Conservation (phyloP, 2,888 invertebrate species). For the Acronicta leporina region DNA sequence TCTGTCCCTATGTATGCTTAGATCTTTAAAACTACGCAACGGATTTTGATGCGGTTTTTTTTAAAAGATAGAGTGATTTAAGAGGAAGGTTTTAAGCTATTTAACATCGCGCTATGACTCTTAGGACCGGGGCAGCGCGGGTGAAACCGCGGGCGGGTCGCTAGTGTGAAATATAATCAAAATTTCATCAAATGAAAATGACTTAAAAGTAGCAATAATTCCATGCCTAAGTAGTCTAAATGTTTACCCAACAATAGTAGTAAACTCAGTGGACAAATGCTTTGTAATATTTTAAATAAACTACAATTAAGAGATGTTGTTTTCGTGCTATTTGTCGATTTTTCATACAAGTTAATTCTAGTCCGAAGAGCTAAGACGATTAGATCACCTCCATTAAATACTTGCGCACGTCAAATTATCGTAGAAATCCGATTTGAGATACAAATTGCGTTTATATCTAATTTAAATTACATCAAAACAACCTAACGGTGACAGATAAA, state of each 20-base stretch:
- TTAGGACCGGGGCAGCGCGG: no score
- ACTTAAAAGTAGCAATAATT: no score
- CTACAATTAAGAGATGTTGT: slow-evolving; percentile 38
- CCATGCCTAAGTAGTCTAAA: background rate
- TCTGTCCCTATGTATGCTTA: no score
- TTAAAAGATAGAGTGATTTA: no score
- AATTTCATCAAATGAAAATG: no score
- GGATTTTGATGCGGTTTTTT: no score
- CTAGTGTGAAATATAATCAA: no score
- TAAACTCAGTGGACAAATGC: slow-evolving; percentile 34
- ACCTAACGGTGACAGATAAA: slow-evolving; percentile 32
- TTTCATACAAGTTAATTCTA: slow-evolving; percentile 43
- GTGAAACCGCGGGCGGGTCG: no score
- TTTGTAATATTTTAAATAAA: slow-evolving; percentile 36
- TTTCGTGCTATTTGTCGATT: slow-evolving; percentile 49
- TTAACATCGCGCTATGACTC: no score
- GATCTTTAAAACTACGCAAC: no score
- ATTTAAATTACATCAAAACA: slow-evolving; percentile 37
- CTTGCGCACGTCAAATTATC: slow-evolving; percentile 43
- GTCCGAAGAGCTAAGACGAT: slow-evolving; percentile 56
- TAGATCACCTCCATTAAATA: slow-evolving; percentile 48
- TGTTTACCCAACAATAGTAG: background rate
- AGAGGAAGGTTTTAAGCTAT: no score
- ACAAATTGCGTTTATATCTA: slow-evolving; percentile 33
- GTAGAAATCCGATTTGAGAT: slow-evolving; percentile 34